Evolutionary conservation across 2,113 vertebrate genomes (phyloP).

Genomic region (Trachemys scripta): DNA sequence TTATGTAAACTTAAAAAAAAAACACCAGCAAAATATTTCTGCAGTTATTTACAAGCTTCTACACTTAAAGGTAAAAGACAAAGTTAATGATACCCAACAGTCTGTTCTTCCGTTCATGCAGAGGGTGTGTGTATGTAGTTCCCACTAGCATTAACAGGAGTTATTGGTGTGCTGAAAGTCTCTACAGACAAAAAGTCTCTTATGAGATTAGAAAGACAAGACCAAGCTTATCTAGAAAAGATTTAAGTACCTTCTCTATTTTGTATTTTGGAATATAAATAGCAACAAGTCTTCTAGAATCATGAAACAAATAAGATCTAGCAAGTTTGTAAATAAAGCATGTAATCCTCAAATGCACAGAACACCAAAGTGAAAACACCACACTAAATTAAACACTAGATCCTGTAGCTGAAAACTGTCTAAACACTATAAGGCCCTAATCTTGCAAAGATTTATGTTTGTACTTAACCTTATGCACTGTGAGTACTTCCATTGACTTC

Average conservation of each 20-base stretch:
- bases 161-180: background rate
- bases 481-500: background rate
- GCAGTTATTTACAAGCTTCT: background rate
- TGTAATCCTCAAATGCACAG: background rate
- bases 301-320: background rate
- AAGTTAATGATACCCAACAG: background rate
- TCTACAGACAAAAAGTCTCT: background rate
- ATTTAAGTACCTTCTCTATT: background rate
- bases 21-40: rapidly evolving
- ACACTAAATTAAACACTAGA: rapidly evolving
- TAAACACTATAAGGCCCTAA: background rate
- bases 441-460: background rate
- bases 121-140: background rate
- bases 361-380: background rate
- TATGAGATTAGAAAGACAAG: background rate
- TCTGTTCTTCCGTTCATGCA: too few relatives aligned
- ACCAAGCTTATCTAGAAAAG: background rate
- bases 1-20: background rate
- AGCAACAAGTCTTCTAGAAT: background rate
- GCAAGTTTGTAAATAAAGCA: background rate
- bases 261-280: background rate
- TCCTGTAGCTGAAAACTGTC: rapidly evolving
- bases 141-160: rapidly evolving
- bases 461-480: background rate
- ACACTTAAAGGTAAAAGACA: background rate